Base-by-base conservation (phyloP, 2,888 invertebrate species). In the Rhyacophila evoluta region DNA sequence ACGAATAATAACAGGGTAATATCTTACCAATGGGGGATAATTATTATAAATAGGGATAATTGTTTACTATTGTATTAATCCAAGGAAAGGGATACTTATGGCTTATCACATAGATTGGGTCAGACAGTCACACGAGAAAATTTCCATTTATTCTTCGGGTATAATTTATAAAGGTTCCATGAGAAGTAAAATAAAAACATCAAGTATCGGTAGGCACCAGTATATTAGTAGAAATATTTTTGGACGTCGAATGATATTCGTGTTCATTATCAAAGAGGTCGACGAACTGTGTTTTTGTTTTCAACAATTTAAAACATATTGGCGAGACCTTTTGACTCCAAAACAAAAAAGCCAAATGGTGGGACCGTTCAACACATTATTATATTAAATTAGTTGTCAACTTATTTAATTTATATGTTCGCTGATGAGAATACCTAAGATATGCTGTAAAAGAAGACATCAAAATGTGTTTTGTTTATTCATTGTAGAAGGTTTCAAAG, bases 41-140 rank as follows among this genome's bases (percentile, higher is more conserved):
- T 55, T 55, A 55, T 19, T 55, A 19, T 55, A 55, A 25, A 25
- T 10, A 25, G 15, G 55, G 15, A 19, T 55, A 55, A 19, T 8
- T 10, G 25, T 55, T 55, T 55, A 25, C 55, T 55, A 55, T 55
- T 55, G 55, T 55, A 25, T 55, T n/a, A n/a, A n/a, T n/a, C n/a
- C n/a, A 55, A 19, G 25, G 55, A 55, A 19, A 55, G 8, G 10
- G 55, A 55, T 55, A 55, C 19, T 55, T 55, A 55, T 19, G 19
- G 55, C 10, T 1, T 25, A 55, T 55, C 55, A 55, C 15, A 55
- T 10, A 19, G 55, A 55, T 19, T 55, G 55, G 19, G 55, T 55
- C 55, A 55, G 19, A 55, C 55, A 19, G 55, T 55, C 55, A 55
- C 55, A 55, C 55, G 55, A 55, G 55, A 55, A 55, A 55, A 55